Base-by-base conservation (phyloP, 1,140 invertebrate genomes). In the Heliconius himera region DNA sequence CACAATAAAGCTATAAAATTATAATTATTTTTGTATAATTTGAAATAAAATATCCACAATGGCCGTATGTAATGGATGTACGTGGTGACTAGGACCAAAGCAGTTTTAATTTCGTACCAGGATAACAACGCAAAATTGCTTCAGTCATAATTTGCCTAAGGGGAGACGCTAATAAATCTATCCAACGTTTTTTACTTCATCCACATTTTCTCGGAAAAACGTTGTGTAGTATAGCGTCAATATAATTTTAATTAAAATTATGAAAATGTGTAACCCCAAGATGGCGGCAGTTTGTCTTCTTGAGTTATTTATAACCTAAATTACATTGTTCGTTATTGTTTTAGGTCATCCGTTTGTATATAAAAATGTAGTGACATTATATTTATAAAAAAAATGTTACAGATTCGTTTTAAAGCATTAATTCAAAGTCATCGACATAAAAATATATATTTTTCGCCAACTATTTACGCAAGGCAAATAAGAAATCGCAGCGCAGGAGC, bases 251-350 rank as follows among this genome's bases (percentile, higher is more conserved):
- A 66, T 66, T 26, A 66, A 13, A 29, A 66, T 60, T 26, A 66
- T 66, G 60, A 66, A 26, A 66, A 29, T 26, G 13, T 29, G n/a
- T 66, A 66, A 66, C 60, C 60, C 22, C 60, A 66, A 66, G 60
- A 26, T 66, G 26, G 2, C 22, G n/a, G 11, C 60, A 16, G 3
- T 66, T 66, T 66, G 1, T 66, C 22, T 66, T 26, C 9, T 13
- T 66, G n/a, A 66, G 2, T 26, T 66, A 11, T 11, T 26, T 66
- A 29, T 26, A 16, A 66, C 13, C 3, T 66, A 66, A 26, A 26
- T 66, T 66, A 29, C 11, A 26, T 11, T 26, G 29, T 66, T 29
- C 26, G 8, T 66, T 26, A 0, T 0, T 22, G 60, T 66, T 66
- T 66, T 29, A 9, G 9, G 2, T n/a, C 11, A 16, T 66, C 54